Evolutionary conservation across 1,140 invertebrate genomes (phyloP).

Genomic region (Pissodes strobi): DNA sequence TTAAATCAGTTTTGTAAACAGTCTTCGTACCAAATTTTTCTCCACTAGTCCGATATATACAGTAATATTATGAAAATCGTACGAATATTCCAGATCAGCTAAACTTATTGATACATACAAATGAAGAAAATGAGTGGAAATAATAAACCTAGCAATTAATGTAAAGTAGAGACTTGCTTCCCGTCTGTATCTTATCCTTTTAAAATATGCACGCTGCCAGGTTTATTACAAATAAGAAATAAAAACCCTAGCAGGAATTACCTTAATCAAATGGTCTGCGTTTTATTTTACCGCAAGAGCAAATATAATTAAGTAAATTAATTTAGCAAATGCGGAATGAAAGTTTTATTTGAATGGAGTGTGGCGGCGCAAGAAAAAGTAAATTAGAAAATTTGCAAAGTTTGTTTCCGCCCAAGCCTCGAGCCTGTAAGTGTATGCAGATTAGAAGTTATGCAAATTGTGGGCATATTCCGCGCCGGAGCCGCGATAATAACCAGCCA

Average conservation of each 20-base stretch:
- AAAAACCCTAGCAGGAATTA: constrained; percentile 24
- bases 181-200: neutral
- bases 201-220: neutral
- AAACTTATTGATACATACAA: no score
- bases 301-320: constrained; percentile 37
- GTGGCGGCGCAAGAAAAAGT: constrained; percentile 33
- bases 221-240: constrained; percentile 13
- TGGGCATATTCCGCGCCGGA: constrained; percentile 34
- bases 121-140: no score
- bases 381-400: constrained; percentile 41
- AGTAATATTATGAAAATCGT: no score
- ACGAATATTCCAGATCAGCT: no score
- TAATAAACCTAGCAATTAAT: no score
- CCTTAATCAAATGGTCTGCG: constrained; percentile 29
- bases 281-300: constrained; percentile 30
- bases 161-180: no score
- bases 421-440: constrained; percentile 43
- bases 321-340: constrained; percentile 34
- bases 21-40: no score
- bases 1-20: no score
- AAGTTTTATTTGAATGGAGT: constrained; percentile 27
- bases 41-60: no score
- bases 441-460: constrained; percentile 46
- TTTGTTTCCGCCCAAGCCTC: constrained; percentile 35
- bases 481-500: constrained; percentile 32